Base-by-base conservation (phyloP, 2,888 invertebrate genomes). In the Pediacus dermestoides region DNA sequence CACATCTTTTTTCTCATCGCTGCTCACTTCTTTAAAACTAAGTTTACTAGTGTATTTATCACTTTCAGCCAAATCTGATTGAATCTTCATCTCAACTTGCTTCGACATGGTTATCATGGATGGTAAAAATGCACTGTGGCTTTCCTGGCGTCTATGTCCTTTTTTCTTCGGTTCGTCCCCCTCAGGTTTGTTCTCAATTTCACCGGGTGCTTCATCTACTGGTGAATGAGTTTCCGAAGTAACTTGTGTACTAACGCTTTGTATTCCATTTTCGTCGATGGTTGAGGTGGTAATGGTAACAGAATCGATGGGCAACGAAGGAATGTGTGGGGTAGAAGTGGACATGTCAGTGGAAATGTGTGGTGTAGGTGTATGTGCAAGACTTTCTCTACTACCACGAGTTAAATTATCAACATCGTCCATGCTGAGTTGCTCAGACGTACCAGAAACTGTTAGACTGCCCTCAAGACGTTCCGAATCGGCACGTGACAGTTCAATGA, bases 101-200 rank as follows among this genome's bases (percentile, higher is more conserved):
- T 3, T 3, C 2, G 48, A 27, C 4, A 53, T 46, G 18, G 53
- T 48, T 16, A 57, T 44, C 48, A 59, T 58, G 11, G 61, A 55
- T 37, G 55, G 49, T 16, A 55, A 56, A 47, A 68, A 68, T 35
- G 55, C 54, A 44, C 64, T 66, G 3, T 74, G 72, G 48, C 78
- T 79, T 43, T 78, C 79, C 37, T 66, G 70, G 10, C 78, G 69
- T 41, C 76, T 70, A 44, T 79, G 79, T 2, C 77, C 76, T 48
- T 73, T 70, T 44, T 63, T 66, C 13, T 71, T 67, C 1, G 61
- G 57, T 47, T 68, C 67, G 31, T 52, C 57, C 18, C 31, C 22
- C 14, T 28, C 28, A 31, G 32, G 16, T 34, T 48, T 50, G 21
- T 54, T 51, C 10, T 44, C 14, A 12, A 28, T 14, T n/a, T 31